Conservation (phyloP, 1,140 invertebrate genomes). For the Trichomalopsis sarcophagae region DNA sequence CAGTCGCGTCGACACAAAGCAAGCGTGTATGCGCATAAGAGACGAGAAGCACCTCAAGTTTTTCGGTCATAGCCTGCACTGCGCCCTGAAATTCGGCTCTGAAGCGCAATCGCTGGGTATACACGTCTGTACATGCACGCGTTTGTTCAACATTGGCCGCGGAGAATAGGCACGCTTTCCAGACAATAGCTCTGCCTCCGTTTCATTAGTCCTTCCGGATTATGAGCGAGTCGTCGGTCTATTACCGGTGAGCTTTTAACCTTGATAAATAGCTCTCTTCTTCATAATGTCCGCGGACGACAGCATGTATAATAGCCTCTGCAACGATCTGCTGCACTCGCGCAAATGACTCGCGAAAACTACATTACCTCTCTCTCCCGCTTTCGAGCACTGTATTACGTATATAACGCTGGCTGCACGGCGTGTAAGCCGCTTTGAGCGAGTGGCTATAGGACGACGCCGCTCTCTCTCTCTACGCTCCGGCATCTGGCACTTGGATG, state of each 20-base stretch:
- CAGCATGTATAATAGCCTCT: constrained; percentile 54
- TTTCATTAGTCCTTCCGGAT: constrained; percentile 47
- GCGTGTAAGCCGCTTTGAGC: not conserved
- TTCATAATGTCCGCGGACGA: constrained; percentile 31
- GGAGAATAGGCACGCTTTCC: not conserved
- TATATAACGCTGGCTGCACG: not conserved
- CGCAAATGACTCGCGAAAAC: constrained; percentile 30
- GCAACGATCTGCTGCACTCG: not conserved
- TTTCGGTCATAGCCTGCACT: not conserved
- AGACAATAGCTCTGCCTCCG: not conserved
- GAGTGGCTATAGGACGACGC: not conserved
- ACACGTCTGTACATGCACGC: not conserved
- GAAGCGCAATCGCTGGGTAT: not conserved
- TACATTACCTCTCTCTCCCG: not conserved
- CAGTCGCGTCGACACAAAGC: not conserved
- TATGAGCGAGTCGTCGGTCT: constrained; percentile 47
- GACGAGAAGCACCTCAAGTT: not conserved
- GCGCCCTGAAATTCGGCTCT: not conserved
- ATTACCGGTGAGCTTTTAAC: constrained; percentile 32
- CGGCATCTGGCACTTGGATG: not conserved
- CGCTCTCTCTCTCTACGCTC: not conserved
- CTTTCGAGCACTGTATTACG: not conserved
- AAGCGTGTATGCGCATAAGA: not conserved
- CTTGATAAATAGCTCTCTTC: constrained; percentile 58
- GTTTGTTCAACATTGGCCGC: not conserved